These are phyloP conservation scores for Leptopilina drosophilae DNA, from an alignment of 2,888 invertebrate species.

Conservation along the genomic window DNA sequence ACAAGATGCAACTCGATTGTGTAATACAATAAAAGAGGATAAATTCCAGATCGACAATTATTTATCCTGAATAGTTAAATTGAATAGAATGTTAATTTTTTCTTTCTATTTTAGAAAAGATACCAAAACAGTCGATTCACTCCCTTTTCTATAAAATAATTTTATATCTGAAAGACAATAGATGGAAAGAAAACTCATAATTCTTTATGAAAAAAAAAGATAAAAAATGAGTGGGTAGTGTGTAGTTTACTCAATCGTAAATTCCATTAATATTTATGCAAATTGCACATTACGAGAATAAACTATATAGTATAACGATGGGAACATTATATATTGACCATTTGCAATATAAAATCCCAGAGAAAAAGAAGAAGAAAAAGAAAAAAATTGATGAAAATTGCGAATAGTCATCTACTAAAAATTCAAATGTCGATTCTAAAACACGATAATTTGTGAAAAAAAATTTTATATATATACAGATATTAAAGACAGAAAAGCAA, in stretches of 20 bases:
- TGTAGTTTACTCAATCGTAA: slow-evolving; percentile 16
- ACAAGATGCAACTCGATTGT: background rate
- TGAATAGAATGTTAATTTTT: background rate
- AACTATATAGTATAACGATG: slow-evolving; percentile 3
- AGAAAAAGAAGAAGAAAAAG: too few species aligned
- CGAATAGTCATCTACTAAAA: background rate
- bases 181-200: background rate
- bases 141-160: background rate
- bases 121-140: slow-evolving; percentile 6
- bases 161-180: background rate
- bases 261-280: background rate
- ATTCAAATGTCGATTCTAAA: slow-evolving; percentile 5
- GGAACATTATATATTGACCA: background rate
- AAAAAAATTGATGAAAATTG: background rate
- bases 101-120: background rate
- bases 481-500: background rate
- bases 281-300: background rate
- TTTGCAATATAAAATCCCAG: slow-evolving; percentile 18
- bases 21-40: background rate
- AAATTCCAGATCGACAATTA: background rate
- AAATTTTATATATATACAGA: background rate
- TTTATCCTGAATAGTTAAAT: background rate
- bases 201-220: slow-evolving; percentile 9
- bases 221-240: slow-evolving; percentile 37
- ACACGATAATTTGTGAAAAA: background rate